A percentile compares a stretch with the other conserved stretches of the same genome.
Conservation (phyloP, 1,140 invertebrate species). For the Acromyrmex echinatior region DNA sequence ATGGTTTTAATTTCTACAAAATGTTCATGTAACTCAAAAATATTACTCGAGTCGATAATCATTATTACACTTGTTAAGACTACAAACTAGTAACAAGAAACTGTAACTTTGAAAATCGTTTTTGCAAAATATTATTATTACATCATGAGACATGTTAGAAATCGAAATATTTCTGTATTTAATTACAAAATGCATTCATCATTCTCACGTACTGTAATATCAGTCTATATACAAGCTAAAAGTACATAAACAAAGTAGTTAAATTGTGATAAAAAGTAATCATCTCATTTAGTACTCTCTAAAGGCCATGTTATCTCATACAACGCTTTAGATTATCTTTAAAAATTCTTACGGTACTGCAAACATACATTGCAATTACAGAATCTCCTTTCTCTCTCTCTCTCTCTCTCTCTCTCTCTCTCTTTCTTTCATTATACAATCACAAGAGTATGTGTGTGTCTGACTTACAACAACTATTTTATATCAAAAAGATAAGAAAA, state of each 20-base stretch:
- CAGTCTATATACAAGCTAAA: slow-evolving; percentile 76
- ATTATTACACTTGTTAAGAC: slow-evolving; percentile 38
- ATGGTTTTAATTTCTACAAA: slow-evolving; percentile 21
- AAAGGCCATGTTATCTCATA: slow-evolving; percentile 72
- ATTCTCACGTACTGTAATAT: slow-evolving; percentile 62
- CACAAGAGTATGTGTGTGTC: slow-evolving; percentile 34
- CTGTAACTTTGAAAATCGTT: slow-evolving; percentile 55
- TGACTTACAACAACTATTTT: slow-evolving; percentile 43
- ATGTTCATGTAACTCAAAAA: slow-evolving; percentile 34
- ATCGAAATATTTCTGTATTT: slow-evolving; percentile 70
- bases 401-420: not conserved
- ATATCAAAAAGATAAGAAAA: slow-evolving; percentile 29
- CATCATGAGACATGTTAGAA: slow-evolving; percentile 57
- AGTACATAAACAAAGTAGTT: slow-evolving; percentile 73
- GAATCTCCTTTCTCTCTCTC: not conserved
- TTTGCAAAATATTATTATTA: slow-evolving; percentile 65
- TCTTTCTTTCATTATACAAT: slow-evolving; percentile 46
- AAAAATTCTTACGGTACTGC: slow-evolving; percentile 34
- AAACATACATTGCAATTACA: slow-evolving; percentile 54
- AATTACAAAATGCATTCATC: slow-evolving; percentile 76
- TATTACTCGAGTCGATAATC: slow-evolving; percentile 28
- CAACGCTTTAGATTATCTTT: slow-evolving; percentile 65
- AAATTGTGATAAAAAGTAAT: slow-evolving; percentile 73
- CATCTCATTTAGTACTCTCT: slow-evolving; percentile 69
- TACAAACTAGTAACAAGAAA: slow-evolving; percentile 69